phyloP scores from a whole-genome alignment of 2,888 invertebrate species.

The Cacoxenus indagator region DNA sequence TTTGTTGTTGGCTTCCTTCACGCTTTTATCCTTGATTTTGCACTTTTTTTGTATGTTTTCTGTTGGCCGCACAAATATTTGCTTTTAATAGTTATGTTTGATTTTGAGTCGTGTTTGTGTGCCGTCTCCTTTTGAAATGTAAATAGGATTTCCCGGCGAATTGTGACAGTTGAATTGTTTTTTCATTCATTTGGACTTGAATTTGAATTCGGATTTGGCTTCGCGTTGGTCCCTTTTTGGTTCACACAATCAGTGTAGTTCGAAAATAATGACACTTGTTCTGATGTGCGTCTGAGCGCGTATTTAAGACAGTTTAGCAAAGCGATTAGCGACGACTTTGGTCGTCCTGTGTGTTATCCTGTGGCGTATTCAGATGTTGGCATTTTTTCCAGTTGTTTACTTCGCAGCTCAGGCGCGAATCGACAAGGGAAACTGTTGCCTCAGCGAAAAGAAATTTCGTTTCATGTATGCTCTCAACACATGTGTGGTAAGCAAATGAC shows the following conservation, averaged over 20 bases:
- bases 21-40: slow-evolving; percentile 26
- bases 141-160: slow-evolving; percentile 62
- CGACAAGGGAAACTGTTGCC: too few relatives aligned
- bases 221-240: slow-evolving; percentile 21
- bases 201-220: slow-evolving; percentile 18
- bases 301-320: slow-evolving; percentile 40
- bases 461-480: too few relatives aligned
- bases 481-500: too few relatives aligned
- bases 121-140: slow-evolving; percentile 51
- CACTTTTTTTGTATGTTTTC: slow-evolving; percentile 26
- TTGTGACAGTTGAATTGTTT: slow-evolving; percentile 54
- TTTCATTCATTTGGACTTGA: not conserved
- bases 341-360: not conserved
- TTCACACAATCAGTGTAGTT: slow-evolving; percentile 34
- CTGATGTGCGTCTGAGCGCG: too few relatives aligned
- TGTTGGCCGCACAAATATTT: slow-evolving; percentile 64
- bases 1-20: slow-evolving; percentile 25
- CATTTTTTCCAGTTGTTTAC: not conserved
- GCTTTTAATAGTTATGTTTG: slow-evolving; percentile 64
- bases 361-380: not conserved
- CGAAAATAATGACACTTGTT: slow-evolving; percentile 67
- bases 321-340: slow-evolving; percentile 49
- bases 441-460: too few relatives aligned
- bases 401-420: too few relatives aligned
- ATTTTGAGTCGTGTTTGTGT: slow-evolving; percentile 33